phyloP scores from a whole-genome alignment of 2,888 invertebrate species.

The Agonopterix heracliana region DNA sequence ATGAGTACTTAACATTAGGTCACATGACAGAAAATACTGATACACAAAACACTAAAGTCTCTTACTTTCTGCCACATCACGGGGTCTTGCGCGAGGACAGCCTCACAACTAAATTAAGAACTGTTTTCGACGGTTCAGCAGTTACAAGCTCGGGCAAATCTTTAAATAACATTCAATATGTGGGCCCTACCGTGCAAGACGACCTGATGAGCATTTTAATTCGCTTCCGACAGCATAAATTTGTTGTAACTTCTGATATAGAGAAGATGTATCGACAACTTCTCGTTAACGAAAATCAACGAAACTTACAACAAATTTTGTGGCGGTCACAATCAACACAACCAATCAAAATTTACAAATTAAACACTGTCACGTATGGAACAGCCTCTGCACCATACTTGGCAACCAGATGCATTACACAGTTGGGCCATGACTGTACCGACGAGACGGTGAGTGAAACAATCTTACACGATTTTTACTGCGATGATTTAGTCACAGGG shows the following conservation, averaged over 20 bases:
- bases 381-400: slow-evolving; percentile 20
- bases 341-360: slow-evolving; percentile 12
- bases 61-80: slow-evolving; percentile 16
- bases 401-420: slow-evolving; percentile 17
- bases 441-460: background rate
- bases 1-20: slow-evolving; percentile 1
- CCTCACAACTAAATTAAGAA: slow-evolving; percentile 12
- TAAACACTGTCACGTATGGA: too few relatives aligned
- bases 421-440: background rate
- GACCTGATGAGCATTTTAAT: too few relatives aligned
- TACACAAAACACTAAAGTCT: too few relatives aligned
- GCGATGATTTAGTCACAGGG: background rate
- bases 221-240: too few relatives aligned
- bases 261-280: slow-evolving; percentile 6
- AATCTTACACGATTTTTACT: background rate
- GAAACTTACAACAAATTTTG: slow-evolving; percentile 17
- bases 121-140: too few relatives aligned
- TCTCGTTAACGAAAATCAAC: background rate
- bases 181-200: slow-evolving; percentile 17
- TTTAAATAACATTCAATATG: slow-evolving; percentile 12
- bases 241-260: slow-evolving; percentile 3
- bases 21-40: slow-evolving; percentile 4
- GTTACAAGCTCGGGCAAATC: slow-evolving; percentile 10
- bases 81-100: slow-evolving; percentile 11
- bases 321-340: slow-evolving; percentile 10